Evolutionary conservation across 2,113 vertebrate species (phyloP), one percentile per base, ranked within the genome.

Genomic region (Prochilodus magdalenae): DNA sequence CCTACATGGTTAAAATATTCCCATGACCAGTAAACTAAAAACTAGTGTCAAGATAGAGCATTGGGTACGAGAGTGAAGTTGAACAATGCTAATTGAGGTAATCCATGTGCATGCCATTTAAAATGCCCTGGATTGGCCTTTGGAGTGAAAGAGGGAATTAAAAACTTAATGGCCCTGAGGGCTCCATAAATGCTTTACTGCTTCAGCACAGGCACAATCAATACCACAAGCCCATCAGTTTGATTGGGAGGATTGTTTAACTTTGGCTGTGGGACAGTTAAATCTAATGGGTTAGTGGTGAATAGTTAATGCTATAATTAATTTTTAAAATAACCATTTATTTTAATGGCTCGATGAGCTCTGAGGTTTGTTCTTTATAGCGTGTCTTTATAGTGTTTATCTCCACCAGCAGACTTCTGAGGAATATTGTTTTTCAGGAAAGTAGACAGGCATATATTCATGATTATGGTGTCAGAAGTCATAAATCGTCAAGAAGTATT

Each of bases 91-190:
- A 26, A 16, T 65, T 33, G 74, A 82, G 79, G 24, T 93, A 91
- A 93, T 92, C 63, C 87, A 91, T 94, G 90, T 85, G 90, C 88
- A 91, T 90, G 90, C 90, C 87, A 90, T 87, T 92, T 90, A 89
- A 92, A 86, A 89, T 83, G 87, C 83, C 69, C 82, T 87, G 82
- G 89, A 92, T 89, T 89, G 84, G 86, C 53, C 33, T 36, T 36
- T 36, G 33, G 33, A 3, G 85, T 62, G 83, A 83, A 85, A 75
- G 87, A 66, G 82, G 80, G 92, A 89, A 93, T 93, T 92, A 91
- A 91, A 91, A 89, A 60, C 86, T 81, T 89, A 86, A 79, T 47
- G 49, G 84, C 83, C 81, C 80, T 60, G 73, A 87, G 86, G 80
- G 85, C 75, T 83, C 63, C 82, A 83, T 84, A 83, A 83, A 36